These are phyloP conservation scores for Eulimnadia texana DNA, from an alignment of 1,140 invertebrate species.

Conservation along the genomic window DNA sequence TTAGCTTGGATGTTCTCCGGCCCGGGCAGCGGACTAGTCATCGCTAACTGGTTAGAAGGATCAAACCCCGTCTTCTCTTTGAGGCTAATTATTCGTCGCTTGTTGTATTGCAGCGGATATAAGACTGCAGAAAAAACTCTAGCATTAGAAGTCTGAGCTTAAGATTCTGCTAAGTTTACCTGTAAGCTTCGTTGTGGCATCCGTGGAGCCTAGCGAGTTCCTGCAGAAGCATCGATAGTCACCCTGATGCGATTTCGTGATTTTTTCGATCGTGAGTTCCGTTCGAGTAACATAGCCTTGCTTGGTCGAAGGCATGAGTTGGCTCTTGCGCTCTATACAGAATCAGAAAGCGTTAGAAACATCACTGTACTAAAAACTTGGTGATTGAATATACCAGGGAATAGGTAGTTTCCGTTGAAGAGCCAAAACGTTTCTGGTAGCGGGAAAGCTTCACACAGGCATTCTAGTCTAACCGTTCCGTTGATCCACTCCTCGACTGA, in stretches of 20 bases:
- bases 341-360: too few species aligned
- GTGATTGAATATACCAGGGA: neutral
- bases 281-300: neutral
- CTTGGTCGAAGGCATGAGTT: neutral
- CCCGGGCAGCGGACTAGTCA: neutral
- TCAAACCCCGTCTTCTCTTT: neutral
- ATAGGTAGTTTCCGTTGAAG: conserved; percentile 54
- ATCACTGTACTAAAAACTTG: too few species aligned
- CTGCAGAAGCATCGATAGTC: conserved; percentile 4
- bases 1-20: neutral
- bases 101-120: neutral
- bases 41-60: neutral
- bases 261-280: neutral
- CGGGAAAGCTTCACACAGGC: conserved; percentile 5
- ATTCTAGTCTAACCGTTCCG: neutral
- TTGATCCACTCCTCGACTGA: conserved; percentile 1
- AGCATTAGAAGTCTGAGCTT: too few species aligned
- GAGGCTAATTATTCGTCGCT: neutral
- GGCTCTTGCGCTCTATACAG: neutral
- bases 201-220: neutral
- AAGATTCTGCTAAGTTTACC: too few species aligned
- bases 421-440: conserved; percentile 1
- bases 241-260: neutral
- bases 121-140: neutral
- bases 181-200: neutral